Evolutionary conservation across 1,140 invertebrate genomes (phyloP).

Genomic region (Argopecten irradians): DNA sequence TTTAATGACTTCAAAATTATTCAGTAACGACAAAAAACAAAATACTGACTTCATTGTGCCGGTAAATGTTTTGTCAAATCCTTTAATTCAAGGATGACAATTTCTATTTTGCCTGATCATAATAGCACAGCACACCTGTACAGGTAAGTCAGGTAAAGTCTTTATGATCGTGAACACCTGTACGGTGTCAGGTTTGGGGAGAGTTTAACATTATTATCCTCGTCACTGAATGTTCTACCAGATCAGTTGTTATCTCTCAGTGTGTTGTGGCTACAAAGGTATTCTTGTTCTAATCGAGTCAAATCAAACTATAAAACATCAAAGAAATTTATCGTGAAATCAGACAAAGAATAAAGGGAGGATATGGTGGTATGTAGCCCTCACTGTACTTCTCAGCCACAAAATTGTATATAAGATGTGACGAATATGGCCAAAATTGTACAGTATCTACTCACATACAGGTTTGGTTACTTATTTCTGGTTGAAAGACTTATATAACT

Average conservation of each 20-base stretch:
- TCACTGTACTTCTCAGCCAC: not conserved
- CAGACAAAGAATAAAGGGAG: not conserved
- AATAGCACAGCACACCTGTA: not conserved
- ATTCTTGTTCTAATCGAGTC: not conserved
- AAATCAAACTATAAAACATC: not conserved
- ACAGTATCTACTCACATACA: no score
- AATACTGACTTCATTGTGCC: not conserved
- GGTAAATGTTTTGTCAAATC: not conserved
- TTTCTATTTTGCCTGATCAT: not conserved
- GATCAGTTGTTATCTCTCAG: not conserved
- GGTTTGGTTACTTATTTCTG: no score
- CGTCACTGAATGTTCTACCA: not conserved
- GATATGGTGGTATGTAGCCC: not conserved
- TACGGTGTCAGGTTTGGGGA: not conserved
- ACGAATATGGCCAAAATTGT: not conserved
- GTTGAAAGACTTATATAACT: no score
- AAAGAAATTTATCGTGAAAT: constrained; percentile 12
- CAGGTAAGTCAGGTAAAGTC: constrained; percentile 11
- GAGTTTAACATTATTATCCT: not conserved
- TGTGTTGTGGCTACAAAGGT: not conserved
- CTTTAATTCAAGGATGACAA: not conserved
- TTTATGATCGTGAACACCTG: not conserved
- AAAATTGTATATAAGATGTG: not conserved
- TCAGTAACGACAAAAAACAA: not conserved
- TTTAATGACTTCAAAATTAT: not conserved